A percentile compares a stretch with the other conserved stretches of the same genome.
Evolutionary conservation across 2,797 vertebrate species (phyloP).

Genomic region (Platyrinchus mystaceus): DNA sequence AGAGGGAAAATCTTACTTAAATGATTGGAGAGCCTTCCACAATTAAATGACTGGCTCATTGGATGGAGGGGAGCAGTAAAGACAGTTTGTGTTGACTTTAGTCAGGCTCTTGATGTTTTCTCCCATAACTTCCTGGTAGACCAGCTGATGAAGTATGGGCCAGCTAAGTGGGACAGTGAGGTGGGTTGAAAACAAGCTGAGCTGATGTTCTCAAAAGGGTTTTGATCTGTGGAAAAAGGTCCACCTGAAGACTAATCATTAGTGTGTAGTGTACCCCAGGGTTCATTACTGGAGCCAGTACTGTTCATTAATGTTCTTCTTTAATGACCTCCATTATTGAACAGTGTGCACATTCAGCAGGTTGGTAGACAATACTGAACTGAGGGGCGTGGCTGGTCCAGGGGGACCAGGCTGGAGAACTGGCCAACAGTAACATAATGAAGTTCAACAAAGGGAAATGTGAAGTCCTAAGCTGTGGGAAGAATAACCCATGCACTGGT

Average conservation of each 20-base stretch:
- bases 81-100: neutral
- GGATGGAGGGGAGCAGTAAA: neutral
- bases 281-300: neutral
- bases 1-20: neutral
- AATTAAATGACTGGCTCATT: neutral
- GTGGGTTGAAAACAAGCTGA: neutral
- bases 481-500: neutral
- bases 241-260: neutral
- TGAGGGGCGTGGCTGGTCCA: neutral
- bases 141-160: neutral
- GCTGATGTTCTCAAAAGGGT: neutral
- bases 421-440: neutral
- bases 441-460: neutral
- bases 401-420: neutral
- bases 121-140: neutral
- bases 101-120: neutral
- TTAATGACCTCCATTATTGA: neutral
- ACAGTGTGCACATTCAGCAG: neutral
- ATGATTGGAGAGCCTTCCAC: neutral
- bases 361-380: neutral
- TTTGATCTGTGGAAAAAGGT: neutral
- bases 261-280: neutral
- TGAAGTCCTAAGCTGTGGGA: neutral
- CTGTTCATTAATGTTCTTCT: neutral
- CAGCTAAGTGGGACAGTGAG: neutral